Percentiles rank a stretch among this genome's conserved stretches.
Evolutionary conservation across 2,113 vertebrate genomes (phyloP).

Genomic region (Urocynchramus pylzowi): DNA sequence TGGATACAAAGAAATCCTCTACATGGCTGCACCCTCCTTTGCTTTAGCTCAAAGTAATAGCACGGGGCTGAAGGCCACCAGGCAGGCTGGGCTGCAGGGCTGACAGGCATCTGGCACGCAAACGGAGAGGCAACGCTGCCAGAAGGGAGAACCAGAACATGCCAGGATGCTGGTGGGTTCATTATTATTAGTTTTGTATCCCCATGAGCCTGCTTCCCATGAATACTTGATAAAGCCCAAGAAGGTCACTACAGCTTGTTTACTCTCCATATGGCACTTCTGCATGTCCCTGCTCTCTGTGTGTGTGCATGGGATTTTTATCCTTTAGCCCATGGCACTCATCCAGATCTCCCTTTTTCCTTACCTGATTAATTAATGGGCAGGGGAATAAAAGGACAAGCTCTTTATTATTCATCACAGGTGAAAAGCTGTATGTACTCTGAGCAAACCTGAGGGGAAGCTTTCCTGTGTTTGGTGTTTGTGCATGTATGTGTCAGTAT

Average conservation of each 20-base stretch:
- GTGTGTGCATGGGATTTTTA: not conserved
- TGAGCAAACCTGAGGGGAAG: not conserved
- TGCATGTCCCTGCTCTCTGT: not conserved
- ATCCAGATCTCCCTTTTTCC: not conserved
- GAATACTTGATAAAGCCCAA: not conserved
- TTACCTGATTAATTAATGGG: not conserved
- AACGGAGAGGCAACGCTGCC: accelerated
- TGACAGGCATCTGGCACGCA: not conserved
- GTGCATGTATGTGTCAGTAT: not conserved
- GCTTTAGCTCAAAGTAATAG: not conserved
- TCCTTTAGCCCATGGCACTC: not conserved
- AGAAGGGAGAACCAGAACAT: not conserved
- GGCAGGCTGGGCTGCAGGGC: not conserved
- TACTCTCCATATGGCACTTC: constrained; percentile 15
- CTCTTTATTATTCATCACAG: not conserved
- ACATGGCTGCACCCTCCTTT: not conserved
- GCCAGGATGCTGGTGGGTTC: not conserved
- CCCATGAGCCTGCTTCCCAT: not conserved
- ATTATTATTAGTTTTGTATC: constrained; percentile 8
- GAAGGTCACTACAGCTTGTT: constrained; percentile 33
- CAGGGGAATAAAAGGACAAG: not conserved
- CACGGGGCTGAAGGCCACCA: not conserved
- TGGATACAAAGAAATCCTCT: not conserved
- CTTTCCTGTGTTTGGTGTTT: not conserved
- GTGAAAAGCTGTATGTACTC: not conserved